Evolutionary conservation across 2,888 invertebrate genomes (phyloP).

Genomic region (Cecidostiba fungosa): DNA sequence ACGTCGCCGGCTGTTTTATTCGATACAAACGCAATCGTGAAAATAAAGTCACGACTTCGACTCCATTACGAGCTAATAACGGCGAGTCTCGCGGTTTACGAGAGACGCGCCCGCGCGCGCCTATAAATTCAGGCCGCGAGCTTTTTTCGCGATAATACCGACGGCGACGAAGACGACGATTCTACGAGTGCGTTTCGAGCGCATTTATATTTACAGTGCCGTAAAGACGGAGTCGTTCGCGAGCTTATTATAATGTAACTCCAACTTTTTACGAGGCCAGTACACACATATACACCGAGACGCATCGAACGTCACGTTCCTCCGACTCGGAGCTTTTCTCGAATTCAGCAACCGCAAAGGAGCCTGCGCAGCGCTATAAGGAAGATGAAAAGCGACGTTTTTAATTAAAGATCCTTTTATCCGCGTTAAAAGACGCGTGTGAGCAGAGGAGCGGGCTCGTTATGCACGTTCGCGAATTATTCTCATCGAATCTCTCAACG

Average conservation of each 20-base stretch:
- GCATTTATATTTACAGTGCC: constrained; percentile 71
- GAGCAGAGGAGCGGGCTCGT: neutral
- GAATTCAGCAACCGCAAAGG: neutral
- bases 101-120: constrained; percentile 66
- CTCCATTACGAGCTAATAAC: constrained; percentile 72
- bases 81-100: constrained; percentile 73
- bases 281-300: constrained; percentile 64
- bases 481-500: constrained; percentile 44
- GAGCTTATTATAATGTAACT: constrained; percentile 78
- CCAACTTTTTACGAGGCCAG: constrained; percentile 76
- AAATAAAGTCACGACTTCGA: constrained; percentile 66
- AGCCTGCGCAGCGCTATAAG: neutral
- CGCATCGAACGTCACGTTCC: constrained; percentile 46
- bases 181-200: constrained; percentile 55
- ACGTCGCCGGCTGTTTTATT: neutral
- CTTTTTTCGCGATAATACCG: constrained; percentile 60
- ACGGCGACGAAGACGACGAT: constrained; percentile 4
- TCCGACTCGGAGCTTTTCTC: neutral
- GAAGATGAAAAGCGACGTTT: constrained; percentile 23
- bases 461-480: constrained; percentile 45
- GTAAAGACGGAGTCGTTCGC: constrained; percentile 71
- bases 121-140: constrained; percentile 70
- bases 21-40: constrained; percentile 48
- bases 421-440: constrained; percentile 36
- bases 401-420: constrained; percentile 59